Percentiles rank a stretch among this genome's conserved stretches.
These are phyloP conservation scores for Ophion slaviceki DNA, from an alignment of 2,888 invertebrate species.

Conservation along the genomic window DNA sequence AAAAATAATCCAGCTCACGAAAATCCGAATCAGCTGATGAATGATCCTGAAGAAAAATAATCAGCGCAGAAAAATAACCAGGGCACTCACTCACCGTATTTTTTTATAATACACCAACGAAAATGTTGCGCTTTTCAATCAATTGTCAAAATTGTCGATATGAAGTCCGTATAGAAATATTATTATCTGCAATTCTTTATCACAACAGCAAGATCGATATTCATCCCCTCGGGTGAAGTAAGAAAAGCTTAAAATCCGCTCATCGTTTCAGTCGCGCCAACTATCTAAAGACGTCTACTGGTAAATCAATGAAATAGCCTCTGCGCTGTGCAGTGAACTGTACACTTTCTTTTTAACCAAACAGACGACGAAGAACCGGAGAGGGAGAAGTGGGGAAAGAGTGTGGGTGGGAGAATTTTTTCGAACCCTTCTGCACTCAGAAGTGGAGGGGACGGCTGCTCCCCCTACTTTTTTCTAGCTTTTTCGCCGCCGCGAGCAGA, in stretches of 20 bases:
- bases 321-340: background rate
- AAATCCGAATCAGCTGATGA: too few species aligned
- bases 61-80: too few species aligned
- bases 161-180: too few species aligned
- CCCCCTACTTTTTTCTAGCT: too few species aligned
- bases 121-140: too few species aligned
- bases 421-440: background rate
- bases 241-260: background rate
- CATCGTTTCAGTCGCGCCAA: constrained; percentile 13
- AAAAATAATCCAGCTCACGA: too few species aligned
- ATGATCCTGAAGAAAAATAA: too few species aligned
- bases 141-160: too few species aligned
- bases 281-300: background rate
- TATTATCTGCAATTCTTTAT: background rate
- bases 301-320: constrained; percentile 39
- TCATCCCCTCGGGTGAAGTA: background rate
- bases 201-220: constrained; percentile 7
- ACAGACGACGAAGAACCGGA: background rate
- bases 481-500: background rate
- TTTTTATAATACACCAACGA: too few species aligned
- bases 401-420: background rate
- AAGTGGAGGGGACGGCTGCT: background rate
- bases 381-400: background rate
- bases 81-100: too few species aligned
- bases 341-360: background rate